phyloP scores from a whole-genome alignment of 2,888 invertebrate species.

The Prosopocoilus inquinatus region DNA sequence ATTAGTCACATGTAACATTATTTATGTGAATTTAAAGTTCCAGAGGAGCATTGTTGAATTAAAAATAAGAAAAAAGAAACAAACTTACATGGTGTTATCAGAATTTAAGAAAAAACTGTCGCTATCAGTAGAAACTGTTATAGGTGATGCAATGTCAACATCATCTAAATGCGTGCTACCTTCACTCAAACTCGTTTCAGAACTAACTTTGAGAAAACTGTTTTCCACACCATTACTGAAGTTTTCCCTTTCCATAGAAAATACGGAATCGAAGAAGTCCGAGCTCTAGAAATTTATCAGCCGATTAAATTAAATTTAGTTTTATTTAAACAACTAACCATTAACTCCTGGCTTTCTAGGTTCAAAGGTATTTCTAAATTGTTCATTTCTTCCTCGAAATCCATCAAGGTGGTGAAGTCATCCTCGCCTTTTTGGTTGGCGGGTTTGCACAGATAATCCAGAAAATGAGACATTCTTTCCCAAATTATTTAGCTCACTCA shows the following conservation, averaged over 20 bases:
- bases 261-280: conserved; percentile 68
- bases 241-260: conserved; percentile 62
- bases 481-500: conserved; percentile 14
- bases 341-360: conserved; percentile 43
- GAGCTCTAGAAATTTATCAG: conserved; percentile 44
- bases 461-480: conserved; percentile 27
- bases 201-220: conserved; percentile 38
- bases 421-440: not conserved
- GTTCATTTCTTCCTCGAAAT: conserved; percentile 36
- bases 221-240: conserved; percentile 60
- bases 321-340: conserved; percentile 37
- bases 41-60: not conserved
- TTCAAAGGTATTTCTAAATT: conserved; percentile 43
- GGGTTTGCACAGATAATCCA: conserved; percentile 29
- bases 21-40: not conserved
- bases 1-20: no score
- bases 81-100: conserved; percentile 24
- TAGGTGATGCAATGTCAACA: conserved; percentile 32
- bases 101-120: conserved; percentile 45
- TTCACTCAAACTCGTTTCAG: conserved; percentile 43
- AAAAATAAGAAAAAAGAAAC: not conserved
- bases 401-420: conserved; percentile 19
- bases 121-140: conserved; percentile 63
- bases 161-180: conserved; percentile 42
- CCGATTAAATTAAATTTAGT: not conserved